phyloP scores from a whole-genome alignment of 2,797 vertebrate species.

The Fratercula arctica region DNA sequence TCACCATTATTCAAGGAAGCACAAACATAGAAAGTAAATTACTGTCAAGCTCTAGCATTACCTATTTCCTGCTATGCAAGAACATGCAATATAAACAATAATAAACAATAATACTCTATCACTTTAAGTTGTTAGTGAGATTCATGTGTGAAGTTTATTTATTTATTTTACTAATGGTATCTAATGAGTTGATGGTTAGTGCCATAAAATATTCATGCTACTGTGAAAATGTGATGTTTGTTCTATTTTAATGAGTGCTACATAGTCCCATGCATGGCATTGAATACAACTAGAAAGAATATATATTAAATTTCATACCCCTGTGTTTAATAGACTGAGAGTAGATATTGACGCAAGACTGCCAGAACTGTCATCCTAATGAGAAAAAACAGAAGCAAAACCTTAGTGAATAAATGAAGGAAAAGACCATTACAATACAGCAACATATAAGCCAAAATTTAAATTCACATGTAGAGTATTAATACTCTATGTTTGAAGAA shows the following conservation, averaged over 20 bases:
- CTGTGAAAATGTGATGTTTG: slow-evolving; percentile 64
- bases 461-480: neutral
- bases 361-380: slow-evolving; percentile 83
- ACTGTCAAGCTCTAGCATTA: neutral
- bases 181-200: slow-evolving; percentile 71
- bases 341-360: slow-evolving; percentile 84
- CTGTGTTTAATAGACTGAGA: slow-evolving; percentile 85
- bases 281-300: slow-evolving; percentile 62
- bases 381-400: slow-evolving; percentile 77
- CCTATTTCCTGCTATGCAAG: neutral
- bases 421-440: slow-evolving; percentile 50
- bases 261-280: slow-evolving; percentile 72
- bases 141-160: neutral
- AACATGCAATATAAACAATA: slow-evolving; percentile 23
- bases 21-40: slow-evolving; percentile 13
- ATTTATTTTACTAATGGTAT: slow-evolving; percentile 60
- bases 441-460: slow-evolving; percentile 43
- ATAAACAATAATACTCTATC: neutral
- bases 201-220: slow-evolving; percentile 69
- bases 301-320: slow-evolving; percentile 82
- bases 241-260: slow-evolving; percentile 61
- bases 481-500: neutral
- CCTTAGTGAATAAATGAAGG: slow-evolving; percentile 71
- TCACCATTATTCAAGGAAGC: neutral
- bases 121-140: slow-evolving; percentile 49